Evolutionary conservation across 2,113 vertebrate species (phyloP).

Genomic region (Vicugna pacos): DNA sequence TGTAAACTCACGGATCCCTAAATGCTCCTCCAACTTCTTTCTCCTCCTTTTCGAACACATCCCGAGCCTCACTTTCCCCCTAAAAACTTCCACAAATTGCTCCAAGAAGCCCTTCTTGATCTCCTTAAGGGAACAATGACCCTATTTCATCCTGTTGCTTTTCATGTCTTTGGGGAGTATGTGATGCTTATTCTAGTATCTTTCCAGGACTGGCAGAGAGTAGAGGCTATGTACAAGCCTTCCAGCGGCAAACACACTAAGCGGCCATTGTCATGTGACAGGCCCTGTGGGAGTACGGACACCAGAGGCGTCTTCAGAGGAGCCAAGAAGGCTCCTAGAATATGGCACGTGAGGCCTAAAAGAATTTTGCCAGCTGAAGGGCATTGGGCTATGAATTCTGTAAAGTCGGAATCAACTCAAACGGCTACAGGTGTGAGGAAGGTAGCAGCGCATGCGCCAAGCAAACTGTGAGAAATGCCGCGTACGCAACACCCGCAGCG

Average conservation of each 20-base stretch:
- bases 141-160: neutral
- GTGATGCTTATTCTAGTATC: neutral
- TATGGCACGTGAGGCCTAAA: neutral
- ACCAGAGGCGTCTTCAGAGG: neutral
- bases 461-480: neutral
- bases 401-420: neutral
- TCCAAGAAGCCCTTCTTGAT: neutral
- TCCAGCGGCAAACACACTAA: neutral
- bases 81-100: neutral
- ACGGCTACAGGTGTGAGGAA: neutral
- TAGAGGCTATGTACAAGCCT: neutral
- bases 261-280: too few relatives aligned
- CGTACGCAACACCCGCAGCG: accelerated
- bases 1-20: neutral
- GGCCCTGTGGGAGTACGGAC: neutral
- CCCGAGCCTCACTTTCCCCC: neutral
- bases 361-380: neutral
- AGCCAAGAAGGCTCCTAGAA: neutral
- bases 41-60: neutral
- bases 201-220: neutral
- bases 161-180: neutral
- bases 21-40: neutral
- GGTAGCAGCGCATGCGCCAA: neutral
- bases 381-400: neutral
- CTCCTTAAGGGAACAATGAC: neutral